Base-by-base conservation (phyloP, 1,140 invertebrate species). In the Diploscapter pachys region DNA sequence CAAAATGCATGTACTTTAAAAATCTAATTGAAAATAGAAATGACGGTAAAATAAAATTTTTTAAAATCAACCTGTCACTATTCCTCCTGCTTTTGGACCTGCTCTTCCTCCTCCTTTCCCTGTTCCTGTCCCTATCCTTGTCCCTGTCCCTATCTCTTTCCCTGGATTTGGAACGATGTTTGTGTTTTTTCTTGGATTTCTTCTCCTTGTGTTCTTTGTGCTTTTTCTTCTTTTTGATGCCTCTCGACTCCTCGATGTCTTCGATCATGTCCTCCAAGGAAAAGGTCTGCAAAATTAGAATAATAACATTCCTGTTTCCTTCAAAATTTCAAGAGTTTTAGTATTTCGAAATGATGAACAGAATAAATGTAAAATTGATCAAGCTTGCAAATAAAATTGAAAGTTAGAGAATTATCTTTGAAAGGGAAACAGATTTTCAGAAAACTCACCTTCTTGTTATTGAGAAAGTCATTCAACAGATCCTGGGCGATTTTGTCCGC, bases 151-250 rank as follows among this genome's bases (percentile, higher is more conserved):
- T 66, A 13, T 68, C 6, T 50, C 66, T 52, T 8, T 68, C 66
- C 63, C 62, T 73, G 62, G 57, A 73, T 56, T 54, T 54, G 57
- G 72, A 67, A n/a, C 66, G 48, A 54, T 68, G 66, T 51, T 54
- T 68, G 49, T 68, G 48, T 6, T 68, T 51, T 55, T 50, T 52
- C 51, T 54, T 68, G 52, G 53, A 55, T 48, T 68, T 48, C 2
- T 2, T 51, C 51, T 68, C 52, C 2, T 68, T 68, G 5, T 68
- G 9, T 68, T 68, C 66, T 48, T 68, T 68, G 6, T 68, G 13
- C 13, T 65, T 50, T 65, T 68, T 68, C 6, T 68, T 51, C 31
- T 68, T 68, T 2, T 48, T 68, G 53, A 8, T 68, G 57, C 31
- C 57, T 59, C 57, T 59, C 31, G 57, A 11, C 1, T 31, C 57